Percentiles rank a stretch among this genome's conserved stretches.
Conservation (phyloP, 2,888 invertebrate genomes). For the Epinotia brunnichana region DNA sequence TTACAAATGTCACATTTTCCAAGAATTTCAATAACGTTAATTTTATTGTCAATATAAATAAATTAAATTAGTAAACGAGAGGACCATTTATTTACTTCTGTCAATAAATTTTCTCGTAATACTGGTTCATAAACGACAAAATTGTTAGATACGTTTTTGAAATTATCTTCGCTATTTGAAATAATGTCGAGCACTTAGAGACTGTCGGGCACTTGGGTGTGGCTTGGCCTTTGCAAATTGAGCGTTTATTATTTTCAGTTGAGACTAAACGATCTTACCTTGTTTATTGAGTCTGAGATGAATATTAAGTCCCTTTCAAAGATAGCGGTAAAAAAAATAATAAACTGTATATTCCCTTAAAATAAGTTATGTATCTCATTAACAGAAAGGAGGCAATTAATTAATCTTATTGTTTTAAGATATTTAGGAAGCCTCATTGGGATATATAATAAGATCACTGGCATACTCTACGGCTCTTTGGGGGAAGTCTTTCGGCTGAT, state of each 20-base stretch:
- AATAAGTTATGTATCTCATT: too few species aligned
- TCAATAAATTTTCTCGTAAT: constrained; percentile 6
- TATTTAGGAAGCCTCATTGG: too few species aligned
- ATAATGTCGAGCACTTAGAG: constrained; percentile 10
- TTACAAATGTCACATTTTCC: background rate
- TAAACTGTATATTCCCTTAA: too few species aligned
- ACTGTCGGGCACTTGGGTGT: background rate
- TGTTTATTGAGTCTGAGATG: background rate
- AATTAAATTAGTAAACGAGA: background rate
- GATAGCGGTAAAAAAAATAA: too few species aligned
- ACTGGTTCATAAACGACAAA: background rate
- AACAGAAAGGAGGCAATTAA: too few species aligned
- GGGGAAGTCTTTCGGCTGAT: too few species aligned
- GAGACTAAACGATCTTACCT: background rate
- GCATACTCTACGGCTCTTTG: too few species aligned
- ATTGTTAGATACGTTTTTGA: constrained; percentile 13
- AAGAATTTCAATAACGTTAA: constrained; percentile 6
- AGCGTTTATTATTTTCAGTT: constrained; percentile 14
- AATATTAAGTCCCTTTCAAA: background rate
- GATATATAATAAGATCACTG: too few species aligned
- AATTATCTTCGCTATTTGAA: constrained; percentile 15
- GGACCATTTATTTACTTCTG: constrained; percentile 5
- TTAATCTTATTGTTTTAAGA: too few species aligned
- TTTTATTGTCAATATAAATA: background rate
- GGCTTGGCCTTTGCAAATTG: constrained; percentile 1